phyloP scores from a whole-genome alignment of 2,888 invertebrate genomes.

The Pollenia griseotomentosa region DNA sequence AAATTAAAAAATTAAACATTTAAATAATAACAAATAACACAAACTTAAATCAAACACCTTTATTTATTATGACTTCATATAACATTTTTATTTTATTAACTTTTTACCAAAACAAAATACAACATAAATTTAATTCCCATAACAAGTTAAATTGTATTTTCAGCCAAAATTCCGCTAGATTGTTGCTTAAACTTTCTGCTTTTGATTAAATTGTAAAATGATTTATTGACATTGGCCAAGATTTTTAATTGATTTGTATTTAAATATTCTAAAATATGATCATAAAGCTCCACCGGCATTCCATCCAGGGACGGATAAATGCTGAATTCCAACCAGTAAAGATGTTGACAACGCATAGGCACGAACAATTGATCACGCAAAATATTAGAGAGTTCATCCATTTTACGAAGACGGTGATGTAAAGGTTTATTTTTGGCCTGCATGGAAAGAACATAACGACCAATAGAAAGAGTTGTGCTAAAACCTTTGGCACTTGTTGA shows the following conservation, averaged over 20 bases:
- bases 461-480: constrained; percentile 81
- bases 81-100: constrained; percentile 38
- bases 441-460: constrained; percentile 80
- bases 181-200: constrained; percentile 65
- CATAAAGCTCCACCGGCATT: constrained; percentile 80
- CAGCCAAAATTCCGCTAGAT: not conserved
- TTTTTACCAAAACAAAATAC: constrained; percentile 23
- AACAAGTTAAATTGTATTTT: constrained; percentile 28
- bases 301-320: constrained; percentile 83
- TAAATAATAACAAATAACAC: constrained; percentile 26
- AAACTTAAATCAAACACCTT: constrained; percentile 26
- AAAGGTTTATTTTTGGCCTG: constrained; percentile 77
- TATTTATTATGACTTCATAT: constrained; percentile 4
- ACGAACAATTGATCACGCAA: constrained; percentile 86
- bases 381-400: constrained; percentile 85
- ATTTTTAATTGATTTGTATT: constrained; percentile 77
- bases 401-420: constrained; percentile 79
- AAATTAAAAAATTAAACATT: constrained; percentile 54
- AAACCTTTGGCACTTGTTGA: constrained; percentile 76
- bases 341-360: constrained; percentile 86
- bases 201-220: constrained; percentile 73
- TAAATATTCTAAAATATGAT: constrained; percentile 77
- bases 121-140: constrained; percentile 46
- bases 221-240: constrained; percentile 79
- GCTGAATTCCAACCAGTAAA: constrained; percentile 80